Evolutionary conservation across 2,797 vertebrate genomes (phyloP), one percentile per base, ranked within the genome.

Genomic region (Amblyopsis hoosieri): DNA sequence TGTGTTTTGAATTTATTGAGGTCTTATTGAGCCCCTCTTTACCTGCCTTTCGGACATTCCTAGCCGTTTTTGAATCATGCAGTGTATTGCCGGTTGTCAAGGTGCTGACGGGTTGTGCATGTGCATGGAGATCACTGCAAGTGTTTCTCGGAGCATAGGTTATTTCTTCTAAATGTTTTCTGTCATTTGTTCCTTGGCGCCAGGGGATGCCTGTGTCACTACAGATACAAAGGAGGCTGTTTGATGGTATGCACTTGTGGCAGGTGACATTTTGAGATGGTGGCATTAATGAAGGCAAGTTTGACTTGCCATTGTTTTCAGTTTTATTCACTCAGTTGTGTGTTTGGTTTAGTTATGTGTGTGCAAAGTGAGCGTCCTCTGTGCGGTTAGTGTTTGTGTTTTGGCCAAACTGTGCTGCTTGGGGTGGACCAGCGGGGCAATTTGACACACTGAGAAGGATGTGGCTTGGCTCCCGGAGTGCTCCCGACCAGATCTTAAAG

Each of bases 401-500:
- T 2, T 15, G 33, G 29, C 31, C 11, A 6, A 60, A 12, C 54
- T 45, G 5, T 64, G 65, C 46, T 59, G 53, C 42, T 71, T 54
- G 49, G 54, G 54, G 78, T 82, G 62, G 69, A 67, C 76, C 55
- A 47, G 42, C 64, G 12, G 53, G 74, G 71, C 79, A 87, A 79
- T 85, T 87, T 79, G 70, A 66, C 67, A 75, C 77, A 67, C 65
- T 78, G 59, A 64, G 68, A 67, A 75, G 46, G 2, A 64, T 72
- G 60, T 66, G 72, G 75, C 74, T 66, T 62, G 14, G 75, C 74
- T 81, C 37, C 37, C 8, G 37, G 23, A 29, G 23, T 29, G 23
- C 23, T 29, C 23, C 3, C 3, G 8, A 91, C 81, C 88, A 91
- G 91, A 90, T 79, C 91, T 87, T 87, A 90, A 87, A 80, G 87